phyloP scores from a whole-genome alignment of 2,797 vertebrate genomes.

The Spinus olivaceus region DNA sequence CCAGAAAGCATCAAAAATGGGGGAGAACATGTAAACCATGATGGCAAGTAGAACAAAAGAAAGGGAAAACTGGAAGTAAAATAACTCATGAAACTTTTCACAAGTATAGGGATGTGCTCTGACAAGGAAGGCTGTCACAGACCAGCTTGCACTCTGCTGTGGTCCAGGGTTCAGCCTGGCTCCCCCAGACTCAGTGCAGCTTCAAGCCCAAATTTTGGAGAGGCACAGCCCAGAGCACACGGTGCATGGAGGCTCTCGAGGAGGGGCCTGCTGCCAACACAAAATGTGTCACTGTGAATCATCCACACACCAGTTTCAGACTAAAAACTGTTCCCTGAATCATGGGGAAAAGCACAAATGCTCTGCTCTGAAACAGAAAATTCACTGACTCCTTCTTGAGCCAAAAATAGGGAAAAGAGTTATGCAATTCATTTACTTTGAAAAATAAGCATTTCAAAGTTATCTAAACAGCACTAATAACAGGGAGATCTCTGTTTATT shows the following conservation, averaged over 20 bases:
- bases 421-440: conserved; percentile 14
- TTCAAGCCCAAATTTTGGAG: not conserved
- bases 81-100: not conserved
- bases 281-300: conserved; percentile 27
- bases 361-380: conserved; percentile 38
- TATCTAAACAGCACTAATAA: conserved; percentile 32
- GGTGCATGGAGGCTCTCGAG: fast-evolving
- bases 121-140: not conserved
- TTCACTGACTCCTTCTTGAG: not conserved
- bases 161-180: not conserved
- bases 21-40: not conserved
- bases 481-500: conserved; percentile 37
- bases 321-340: conserved; percentile 7
- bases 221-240: not conserved
- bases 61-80: not conserved
- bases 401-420: not conserved
- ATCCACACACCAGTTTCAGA: not conserved
- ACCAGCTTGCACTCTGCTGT: not conserved
- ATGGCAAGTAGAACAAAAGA: too few relatives aligned
- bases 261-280: not conserved
- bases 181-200: not conserved
- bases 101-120: not conserved
- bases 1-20: not conserved
- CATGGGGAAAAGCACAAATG: not conserved
- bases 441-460: conserved; percentile 35